Evolutionary conservation across 2,888 invertebrate species (phyloP).

Genomic region (Entomobrya proxima): DNA sequence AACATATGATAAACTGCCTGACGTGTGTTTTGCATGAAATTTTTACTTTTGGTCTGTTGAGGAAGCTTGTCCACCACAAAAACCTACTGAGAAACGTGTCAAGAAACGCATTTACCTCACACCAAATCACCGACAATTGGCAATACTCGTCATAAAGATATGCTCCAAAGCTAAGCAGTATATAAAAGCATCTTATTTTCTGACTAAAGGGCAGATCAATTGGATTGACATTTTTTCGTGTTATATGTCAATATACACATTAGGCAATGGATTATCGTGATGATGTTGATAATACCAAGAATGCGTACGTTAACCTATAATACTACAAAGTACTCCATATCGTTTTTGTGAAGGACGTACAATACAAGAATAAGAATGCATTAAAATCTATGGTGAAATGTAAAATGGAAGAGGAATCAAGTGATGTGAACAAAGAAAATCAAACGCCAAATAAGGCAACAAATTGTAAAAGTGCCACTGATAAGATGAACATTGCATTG

Average conservation of each 20-base stretch:
- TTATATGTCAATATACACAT: constrained; percentile 51
- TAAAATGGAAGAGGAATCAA: neutral
- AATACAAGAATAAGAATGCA: neutral
- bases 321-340: neutral
- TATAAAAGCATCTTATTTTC: neutral
- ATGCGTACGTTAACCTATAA: neutral
- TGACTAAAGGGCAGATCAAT: constrained; percentile 55
- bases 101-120: constrained; percentile 6
- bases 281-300: neutral
- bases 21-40: no score
- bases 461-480: constrained; percentile 14
- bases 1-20: no score
- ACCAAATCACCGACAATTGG: neutral
- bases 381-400: neutral
- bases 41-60: no score
- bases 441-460: constrained; percentile 40
- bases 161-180: constrained; percentile 4
- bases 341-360: neutral
- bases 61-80: no score
- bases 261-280: constrained; percentile 32
- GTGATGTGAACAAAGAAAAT: constrained; percentile 12
- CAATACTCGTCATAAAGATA: constrained; percentile 8
- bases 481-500: constrained; percentile 13
- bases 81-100: neutral
- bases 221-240: constrained; percentile 47